Evolutionary conservation across 2,888 invertebrate genomes (phyloP).

Genomic region (Aphrophora alni): DNA sequence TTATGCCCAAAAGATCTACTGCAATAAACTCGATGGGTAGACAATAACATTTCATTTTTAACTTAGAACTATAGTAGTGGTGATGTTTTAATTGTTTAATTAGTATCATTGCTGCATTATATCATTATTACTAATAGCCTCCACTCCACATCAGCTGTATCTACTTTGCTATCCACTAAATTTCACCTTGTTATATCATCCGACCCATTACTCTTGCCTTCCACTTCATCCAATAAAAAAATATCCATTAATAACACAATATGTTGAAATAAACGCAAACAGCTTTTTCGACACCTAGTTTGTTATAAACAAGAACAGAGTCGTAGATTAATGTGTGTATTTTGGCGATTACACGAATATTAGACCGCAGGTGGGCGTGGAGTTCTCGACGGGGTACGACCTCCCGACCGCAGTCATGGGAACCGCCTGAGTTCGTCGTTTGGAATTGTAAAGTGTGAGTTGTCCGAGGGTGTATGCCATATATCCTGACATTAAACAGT

Average conservation of each 20-base stretch:
- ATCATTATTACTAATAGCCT: no score
- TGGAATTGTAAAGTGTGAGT: no score
- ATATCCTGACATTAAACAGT: no score
- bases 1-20: no score
- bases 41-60: no score
- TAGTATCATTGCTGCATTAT: no score
- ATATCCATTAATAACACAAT: not conserved
- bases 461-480: no score
- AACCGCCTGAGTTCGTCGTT: not conserved
- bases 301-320: not conserved
- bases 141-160: no score
- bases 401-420: not conserved
- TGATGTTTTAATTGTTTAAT: no score
- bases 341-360: constrained; percentile 29
- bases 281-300: not conserved
- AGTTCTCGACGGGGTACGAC: constrained; percentile 5
- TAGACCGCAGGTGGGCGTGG: constrained; percentile 23
- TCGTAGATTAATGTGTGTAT: constrained; percentile 22
- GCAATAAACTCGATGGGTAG: no score
- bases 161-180: no score
- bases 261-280: not conserved
- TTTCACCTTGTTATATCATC: not conserved
- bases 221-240: not conserved
- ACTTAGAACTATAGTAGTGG: no score
- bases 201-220: not conserved